phyloP scores from a whole-genome alignment of 2,888 invertebrate genomes.

The Netelia inedita region DNA sequence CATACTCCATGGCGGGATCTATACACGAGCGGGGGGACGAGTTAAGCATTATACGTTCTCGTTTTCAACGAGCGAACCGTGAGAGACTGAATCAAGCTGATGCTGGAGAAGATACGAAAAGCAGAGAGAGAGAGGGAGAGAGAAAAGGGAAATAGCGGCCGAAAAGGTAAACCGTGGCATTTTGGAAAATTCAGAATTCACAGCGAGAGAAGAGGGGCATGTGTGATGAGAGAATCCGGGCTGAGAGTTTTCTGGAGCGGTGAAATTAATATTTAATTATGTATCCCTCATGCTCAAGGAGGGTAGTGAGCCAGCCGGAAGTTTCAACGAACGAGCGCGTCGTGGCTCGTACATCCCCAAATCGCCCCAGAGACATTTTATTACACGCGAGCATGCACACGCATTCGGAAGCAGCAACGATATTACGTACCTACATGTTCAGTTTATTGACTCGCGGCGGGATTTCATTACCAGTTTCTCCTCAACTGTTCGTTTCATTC shows the following conservation, averaged over 20 bases:
- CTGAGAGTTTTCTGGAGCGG: conserved; percentile 65
- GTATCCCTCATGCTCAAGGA: conserved; percentile 76
- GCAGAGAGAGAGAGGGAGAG: conserved; percentile 64
- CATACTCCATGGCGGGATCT: conserved; percentile 14
- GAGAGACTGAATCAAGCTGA: conserved; percentile 62
- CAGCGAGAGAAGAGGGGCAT: conserved; percentile 65
- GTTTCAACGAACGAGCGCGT: conserved; percentile 24
- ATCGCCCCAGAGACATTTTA: conserved; percentile 31
- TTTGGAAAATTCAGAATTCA: conserved; percentile 40
- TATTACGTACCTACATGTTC: conserved; percentile 26
- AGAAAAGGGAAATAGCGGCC: conserved; percentile 26
- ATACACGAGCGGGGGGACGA: conserved; percentile 47
- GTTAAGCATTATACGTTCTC: conserved; percentile 67
- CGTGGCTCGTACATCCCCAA: neutral
- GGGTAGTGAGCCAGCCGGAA: conserved; percentile 69
- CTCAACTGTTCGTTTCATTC: neutral
- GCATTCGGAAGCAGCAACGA: conserved; percentile 12
- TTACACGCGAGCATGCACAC: conserved; percentile 19
- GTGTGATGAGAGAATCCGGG: conserved; percentile 78
- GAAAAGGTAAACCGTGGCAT: conserved; percentile 22
- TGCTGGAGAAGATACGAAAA: conserved; percentile 67
- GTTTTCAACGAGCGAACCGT: conserved; percentile 58
- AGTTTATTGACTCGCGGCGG: conserved; percentile 33
- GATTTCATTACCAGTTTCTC: conserved; percentile 34
- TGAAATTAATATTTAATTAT: conserved; percentile 83